phyloP scores from a whole-genome alignment of 2,888 invertebrate genomes.

The Drosophila fulvimacula region DNA sequence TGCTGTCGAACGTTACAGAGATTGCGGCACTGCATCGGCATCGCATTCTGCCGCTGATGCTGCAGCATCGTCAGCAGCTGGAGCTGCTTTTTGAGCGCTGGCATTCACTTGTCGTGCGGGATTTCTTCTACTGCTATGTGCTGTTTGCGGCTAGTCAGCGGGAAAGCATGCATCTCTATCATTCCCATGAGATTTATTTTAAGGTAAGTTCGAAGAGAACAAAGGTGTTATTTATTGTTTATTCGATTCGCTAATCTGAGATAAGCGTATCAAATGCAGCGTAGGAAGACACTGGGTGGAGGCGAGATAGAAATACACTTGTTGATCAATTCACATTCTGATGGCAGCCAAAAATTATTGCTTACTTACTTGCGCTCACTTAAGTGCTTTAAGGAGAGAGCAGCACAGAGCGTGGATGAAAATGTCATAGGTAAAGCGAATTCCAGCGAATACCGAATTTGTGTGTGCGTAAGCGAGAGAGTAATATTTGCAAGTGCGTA shows the following conservation, averaged over 20 bases:
- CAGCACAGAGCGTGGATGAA: background rate
- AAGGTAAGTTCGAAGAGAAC: constrained; percentile 32
- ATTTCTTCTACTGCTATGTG: constrained; percentile 43
- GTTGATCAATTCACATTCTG: background rate
- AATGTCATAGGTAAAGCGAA: too few species aligned
- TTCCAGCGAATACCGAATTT: background rate
- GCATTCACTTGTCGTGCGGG: constrained; percentile 32
- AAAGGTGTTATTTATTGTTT: background rate
- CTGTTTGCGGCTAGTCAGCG: constrained; percentile 37
- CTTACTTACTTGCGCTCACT: too few species aligned
- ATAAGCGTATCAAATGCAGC: background rate
- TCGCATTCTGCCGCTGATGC: constrained; percentile 42
- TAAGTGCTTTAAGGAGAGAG: background rate
- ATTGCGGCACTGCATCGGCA: constrained; percentile 40
- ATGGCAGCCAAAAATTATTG: background rate
- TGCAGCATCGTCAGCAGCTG: constrained; percentile 37
- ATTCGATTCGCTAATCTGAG: background rate
- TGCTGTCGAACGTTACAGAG: constrained; percentile 36
- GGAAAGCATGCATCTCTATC: constrained; percentile 29
- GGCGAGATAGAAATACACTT: background rate
- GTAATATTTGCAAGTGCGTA: background rate
- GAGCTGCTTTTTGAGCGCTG: constrained; percentile 35
- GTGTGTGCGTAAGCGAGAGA: background rate
- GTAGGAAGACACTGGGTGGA: background rate
- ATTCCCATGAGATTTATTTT: constrained; percentile 34